Percentiles rank a stretch among this genome's conserved stretches.
Conservation (phyloP, 2,113 vertebrate genomes). For the Paraplagusia blochii region DNA sequence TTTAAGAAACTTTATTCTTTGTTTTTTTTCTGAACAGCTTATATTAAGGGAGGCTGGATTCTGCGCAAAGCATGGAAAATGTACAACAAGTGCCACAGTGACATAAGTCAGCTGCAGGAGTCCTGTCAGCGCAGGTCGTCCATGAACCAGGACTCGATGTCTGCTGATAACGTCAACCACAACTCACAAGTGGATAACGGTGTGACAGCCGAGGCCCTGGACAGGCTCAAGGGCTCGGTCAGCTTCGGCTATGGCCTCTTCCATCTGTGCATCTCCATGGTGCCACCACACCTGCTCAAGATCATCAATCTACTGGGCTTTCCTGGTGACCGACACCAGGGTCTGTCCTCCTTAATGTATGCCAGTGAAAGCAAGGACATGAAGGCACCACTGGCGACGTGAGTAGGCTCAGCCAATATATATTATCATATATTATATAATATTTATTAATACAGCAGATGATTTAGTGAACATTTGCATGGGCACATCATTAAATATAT, state of each 20-base stretch:
- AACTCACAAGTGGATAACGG: constrained; percentile 81
- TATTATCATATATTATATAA: no score
- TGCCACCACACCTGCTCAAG: constrained; percentile 98
- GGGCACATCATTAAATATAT: no score
- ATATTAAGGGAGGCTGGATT: constrained; percentile 99
- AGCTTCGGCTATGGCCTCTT: constrained; percentile 98
- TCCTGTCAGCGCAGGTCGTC: constrained; percentile 81
- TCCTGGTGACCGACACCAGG: constrained; percentile 95
- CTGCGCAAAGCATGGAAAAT: constrained; percentile 99
- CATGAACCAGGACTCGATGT: constrained; percentile 77
- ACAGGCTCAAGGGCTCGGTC: constrained; percentile 97
- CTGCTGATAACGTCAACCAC: constrained; percentile 90
- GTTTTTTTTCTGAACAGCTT: constrained; percentile 73
- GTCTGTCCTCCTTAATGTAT: constrained; percentile 93
- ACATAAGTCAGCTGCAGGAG: constrained; percentile 94
- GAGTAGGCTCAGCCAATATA: constrained; percentile 75
- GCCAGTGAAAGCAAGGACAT: constrained; percentile 99
- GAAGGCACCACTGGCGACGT: constrained; percentile 99
- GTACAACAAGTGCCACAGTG: constrained; percentile 97
- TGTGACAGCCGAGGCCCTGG: constrained; percentile 89
- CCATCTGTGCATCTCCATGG: constrained; percentile 99
- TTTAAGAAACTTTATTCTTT: background rate
- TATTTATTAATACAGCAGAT: no score
- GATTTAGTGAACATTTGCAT: no score
- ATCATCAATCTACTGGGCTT: constrained; percentile 99